Conservation (phyloP, 1,140 invertebrate genomes). For the Brachionus calyciflorus region DNA sequence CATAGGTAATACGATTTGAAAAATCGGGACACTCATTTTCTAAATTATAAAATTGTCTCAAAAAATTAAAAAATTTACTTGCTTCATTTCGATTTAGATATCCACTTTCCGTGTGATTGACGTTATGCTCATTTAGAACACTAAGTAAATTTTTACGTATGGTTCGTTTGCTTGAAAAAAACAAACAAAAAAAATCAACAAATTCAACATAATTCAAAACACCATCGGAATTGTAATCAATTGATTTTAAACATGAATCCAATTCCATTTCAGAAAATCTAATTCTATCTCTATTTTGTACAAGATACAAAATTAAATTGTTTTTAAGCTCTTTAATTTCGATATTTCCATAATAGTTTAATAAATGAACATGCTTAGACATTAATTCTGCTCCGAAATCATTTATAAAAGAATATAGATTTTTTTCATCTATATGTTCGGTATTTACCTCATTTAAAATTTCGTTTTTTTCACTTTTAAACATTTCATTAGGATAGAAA, state of each 20-base stretch:
- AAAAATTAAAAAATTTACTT: conserved; percentile 8
- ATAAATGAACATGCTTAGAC: conserved; percentile 14
- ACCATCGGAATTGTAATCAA: conserved; percentile 31
- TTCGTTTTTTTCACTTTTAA: too few relatives aligned
- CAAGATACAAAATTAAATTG: background rate
- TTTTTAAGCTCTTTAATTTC: background rate
- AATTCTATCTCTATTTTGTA: background rate
- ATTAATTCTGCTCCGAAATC: conserved; percentile 1
- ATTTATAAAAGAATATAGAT: background rate
- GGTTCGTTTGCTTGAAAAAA: conserved; percentile 6
- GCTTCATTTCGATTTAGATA: background rate
- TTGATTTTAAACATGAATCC: background rate
- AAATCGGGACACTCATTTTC: background rate
- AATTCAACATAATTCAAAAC: conserved; percentile 20
- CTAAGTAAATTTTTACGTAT: conserved; percentile 20
- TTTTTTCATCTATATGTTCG: too few relatives aligned
- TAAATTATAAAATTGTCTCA: conserved; percentile 10
- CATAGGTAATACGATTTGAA: background rate
- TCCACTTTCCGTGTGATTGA: background rate
- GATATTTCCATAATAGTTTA: background rate
- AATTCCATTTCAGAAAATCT: background rate
- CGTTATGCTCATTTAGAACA: conserved; percentile 6
- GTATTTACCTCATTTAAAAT: too few relatives aligned
- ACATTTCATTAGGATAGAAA: too few relatives aligned
- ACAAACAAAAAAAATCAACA: conserved; percentile 42